These are phyloP conservation scores for Gymnoscopelus microlampas DNA, from an alignment of 2,797 vertebrate species.

Conservation along the genomic window DNA sequence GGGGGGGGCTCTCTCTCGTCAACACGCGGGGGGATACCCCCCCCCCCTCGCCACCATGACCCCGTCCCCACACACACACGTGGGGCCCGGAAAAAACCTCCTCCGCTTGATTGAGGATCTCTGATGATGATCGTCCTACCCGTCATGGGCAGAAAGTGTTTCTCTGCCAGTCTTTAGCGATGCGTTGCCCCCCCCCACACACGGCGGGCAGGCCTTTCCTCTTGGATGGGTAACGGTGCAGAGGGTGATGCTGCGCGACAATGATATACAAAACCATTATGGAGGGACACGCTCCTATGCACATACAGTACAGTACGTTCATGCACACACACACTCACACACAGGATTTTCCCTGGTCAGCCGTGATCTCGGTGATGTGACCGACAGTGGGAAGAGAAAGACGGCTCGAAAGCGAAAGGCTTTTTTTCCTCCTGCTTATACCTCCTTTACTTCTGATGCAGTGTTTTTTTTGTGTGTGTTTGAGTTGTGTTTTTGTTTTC, in stretches of 20 bases:
- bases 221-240: conserved; percentile 57
- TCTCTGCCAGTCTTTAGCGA: conserved; percentile 71
- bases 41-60: too few relatives aligned
- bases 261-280: conserved; percentile 63
- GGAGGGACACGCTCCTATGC: conserved; percentile 43
- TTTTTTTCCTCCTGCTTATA: conserved; percentile 67
- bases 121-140: conserved; percentile 37
- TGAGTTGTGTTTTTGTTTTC: conserved; percentile 30
- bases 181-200: conserved; percentile 29
- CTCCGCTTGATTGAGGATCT: conserved; percentile 57
- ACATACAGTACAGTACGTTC: conserved; percentile 19
- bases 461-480: conserved; percentile 67
- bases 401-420: conserved; percentile 54
- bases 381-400: conserved; percentile 67
- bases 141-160: conserved; percentile 55
- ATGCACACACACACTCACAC: conserved; percentile 30
- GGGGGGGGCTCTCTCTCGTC: too few relatives aligned
- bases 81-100: too few relatives aligned
- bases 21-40: too few relatives aligned
- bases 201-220: conserved; percentile 64
- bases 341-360: conserved; percentile 50
- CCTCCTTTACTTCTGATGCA: conserved; percentile 79
- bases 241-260: conserved; percentile 66
- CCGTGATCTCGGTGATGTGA: conserved; percentile 50
- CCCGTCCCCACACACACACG: too few relatives aligned